Base-by-base conservation (phyloP, 2,888 invertebrate species). In the Xestia ashworthii region DNA sequence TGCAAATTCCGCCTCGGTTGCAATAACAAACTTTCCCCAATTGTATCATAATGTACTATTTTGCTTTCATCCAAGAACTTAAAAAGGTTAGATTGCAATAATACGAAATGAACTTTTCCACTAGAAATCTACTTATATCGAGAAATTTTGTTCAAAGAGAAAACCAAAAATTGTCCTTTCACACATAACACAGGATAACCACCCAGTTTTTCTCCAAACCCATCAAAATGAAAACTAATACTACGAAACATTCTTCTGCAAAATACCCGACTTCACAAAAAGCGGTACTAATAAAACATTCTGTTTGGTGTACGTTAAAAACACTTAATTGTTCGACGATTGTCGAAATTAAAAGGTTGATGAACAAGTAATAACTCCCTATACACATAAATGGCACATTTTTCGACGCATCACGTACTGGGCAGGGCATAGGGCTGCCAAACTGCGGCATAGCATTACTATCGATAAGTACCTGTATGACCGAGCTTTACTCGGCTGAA, bases 371-470 rank as follows among this genome's bases (percentile, higher is more conserved):
- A 88, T 88, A 88, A 83, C 82, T 78, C 79, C 67, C 65, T 81
- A 82, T 83, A 82, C 85, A 82, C 88, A 85, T 80, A 89, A 90
- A 91, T 88, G 89, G 90, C 87, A 89, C 90, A 90, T 91, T 91
- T 91, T 91, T 91, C 91, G 89, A 90, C 88, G 91, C 89, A 92
- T 92, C 92, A 90, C 90, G 92, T 93, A 90, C 85, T 87, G 86
- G 65, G 64, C n/a, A 6, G 53, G 32, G 2, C 4, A 0, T 81
- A 88, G 88, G 88, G 88, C 25, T 88, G 82, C 0, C 84, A 71
- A 44, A 1, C 41, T n/a, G 14, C 2, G 0, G 2, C 3, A 48
- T 14, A 5, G 4, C 25, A 38, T 5, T 12, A 55, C 19, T 53
- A 32, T 50, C 1, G 46, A 16, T 38, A 69, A 19, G 46, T n/a